phyloP scores from a whole-genome alignment of 2,888 invertebrate species.

The Pomacea canaliculata region DNA sequence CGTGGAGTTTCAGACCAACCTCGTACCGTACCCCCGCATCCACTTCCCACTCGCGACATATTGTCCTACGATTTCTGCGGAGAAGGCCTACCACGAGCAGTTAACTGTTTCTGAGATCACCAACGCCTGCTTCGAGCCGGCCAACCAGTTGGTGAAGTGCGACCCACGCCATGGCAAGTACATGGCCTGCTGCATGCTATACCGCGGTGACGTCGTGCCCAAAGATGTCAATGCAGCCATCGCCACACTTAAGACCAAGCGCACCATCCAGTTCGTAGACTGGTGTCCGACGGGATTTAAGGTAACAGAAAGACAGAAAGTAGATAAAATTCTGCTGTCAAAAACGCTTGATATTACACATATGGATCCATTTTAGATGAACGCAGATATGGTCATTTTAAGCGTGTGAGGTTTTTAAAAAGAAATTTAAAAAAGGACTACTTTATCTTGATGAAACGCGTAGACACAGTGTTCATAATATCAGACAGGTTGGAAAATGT shows the following conservation, averaged over 20 bases:
- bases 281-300: conserved; percentile 64
- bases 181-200: conserved; percentile 70
- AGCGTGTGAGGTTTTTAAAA: too few species aligned
- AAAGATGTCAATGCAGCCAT: conserved; percentile 66
- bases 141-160: conserved; percentile 65
- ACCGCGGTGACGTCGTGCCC: conserved; percentile 65
- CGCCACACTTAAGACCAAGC: conserved; percentile 60
- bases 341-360: background rate
- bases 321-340: too few species aligned
- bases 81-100: conserved; percentile 94
- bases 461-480: too few species aligned
- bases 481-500: too few species aligned
- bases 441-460: too few species aligned
- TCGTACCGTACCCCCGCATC: conserved; percentile 31
- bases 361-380: background rate
- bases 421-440: background rate
- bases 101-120: conserved; percentile 55
- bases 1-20: conserved; percentile 30
- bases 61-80: conserved; percentile 63
- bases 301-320: conserved; percentile 55
- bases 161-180: conserved; percentile 69
- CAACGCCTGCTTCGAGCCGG: conserved; percentile 56
- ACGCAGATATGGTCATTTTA: too few species aligned
- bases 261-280: conserved; percentile 62
- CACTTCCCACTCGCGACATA: conserved; percentile 31